Conservation (phyloP, 1,140 invertebrate species). For the Doryteuthis pealeii region DNA sequence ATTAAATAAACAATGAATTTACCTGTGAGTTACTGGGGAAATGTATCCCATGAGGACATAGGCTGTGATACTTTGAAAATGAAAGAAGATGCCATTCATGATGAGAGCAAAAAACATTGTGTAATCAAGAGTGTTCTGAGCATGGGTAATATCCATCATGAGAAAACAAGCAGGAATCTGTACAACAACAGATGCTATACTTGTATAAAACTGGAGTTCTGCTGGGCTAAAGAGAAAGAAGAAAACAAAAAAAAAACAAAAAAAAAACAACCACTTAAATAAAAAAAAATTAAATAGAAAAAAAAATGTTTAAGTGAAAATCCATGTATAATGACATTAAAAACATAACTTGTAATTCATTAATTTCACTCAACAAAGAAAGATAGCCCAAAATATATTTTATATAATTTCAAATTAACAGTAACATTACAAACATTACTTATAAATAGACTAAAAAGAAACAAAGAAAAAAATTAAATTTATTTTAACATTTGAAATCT, state of each 20-base stretch:
- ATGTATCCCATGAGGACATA: constrained; percentile 86
- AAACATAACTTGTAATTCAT: too few relatives aligned
- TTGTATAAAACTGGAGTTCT: constrained; percentile 84
- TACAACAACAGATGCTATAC: constrained; percentile 75
- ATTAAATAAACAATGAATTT: too few relatives aligned
- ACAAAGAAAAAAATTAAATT: too few relatives aligned
- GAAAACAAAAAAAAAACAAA: not conserved
- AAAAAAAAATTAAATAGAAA: too few relatives aligned
- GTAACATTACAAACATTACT: too few relatives aligned
- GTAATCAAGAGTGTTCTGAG: constrained; percentile 59
- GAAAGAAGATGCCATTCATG: constrained; percentile 81
- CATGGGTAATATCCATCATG: constrained; percentile 67
- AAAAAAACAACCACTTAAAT: constrained; percentile 5
- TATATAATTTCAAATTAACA: too few relatives aligned
- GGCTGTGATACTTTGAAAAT: constrained; percentile 84
- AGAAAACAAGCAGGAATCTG: constrained; percentile 76
- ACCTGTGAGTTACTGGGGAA: constrained; percentile 85
- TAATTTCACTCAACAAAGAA: too few relatives aligned
- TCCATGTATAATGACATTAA: too few relatives aligned
- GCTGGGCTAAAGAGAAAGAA: constrained; percentile 69
- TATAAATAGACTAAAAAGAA: too few relatives aligned
- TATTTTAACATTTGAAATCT: too few relatives aligned
- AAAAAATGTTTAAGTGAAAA: too few relatives aligned
- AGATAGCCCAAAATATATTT: too few relatives aligned
- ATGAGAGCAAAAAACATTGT: constrained; percentile 69